These are phyloP conservation scores for Zootoca vivipara DNA, from an alignment of 2,113 vertebrate genomes.

Conservation along the genomic window DNA sequence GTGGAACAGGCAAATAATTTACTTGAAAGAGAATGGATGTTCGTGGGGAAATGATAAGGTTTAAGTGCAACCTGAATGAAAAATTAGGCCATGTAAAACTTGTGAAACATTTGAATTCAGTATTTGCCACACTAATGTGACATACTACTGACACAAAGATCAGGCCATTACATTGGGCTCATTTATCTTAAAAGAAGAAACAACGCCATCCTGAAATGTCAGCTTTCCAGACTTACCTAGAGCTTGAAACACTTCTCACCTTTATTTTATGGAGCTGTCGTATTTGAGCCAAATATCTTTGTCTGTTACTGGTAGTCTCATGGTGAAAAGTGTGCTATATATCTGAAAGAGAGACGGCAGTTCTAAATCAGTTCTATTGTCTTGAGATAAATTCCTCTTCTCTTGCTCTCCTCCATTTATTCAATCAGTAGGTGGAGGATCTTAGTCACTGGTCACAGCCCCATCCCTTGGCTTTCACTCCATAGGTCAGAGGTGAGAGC, in stretches of 20 bases:
- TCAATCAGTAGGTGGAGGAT: not conserved
- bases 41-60: constrained; percentile 31
- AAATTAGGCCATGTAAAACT: constrained; percentile 47
- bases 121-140: constrained; percentile 56
- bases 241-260: constrained; percentile 45
- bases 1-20: constrained; percentile 7
- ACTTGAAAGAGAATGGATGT: constrained; percentile 29
- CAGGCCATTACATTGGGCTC: constrained; percentile 39
- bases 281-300: constrained; percentile 51
- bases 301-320: constrained; percentile 33
- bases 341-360: constrained; percentile 43
- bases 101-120: constrained; percentile 59
- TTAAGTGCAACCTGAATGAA: constrained; percentile 49
- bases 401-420: not conserved
- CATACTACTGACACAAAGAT: constrained; percentile 44
- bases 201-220: constrained; percentile 47
- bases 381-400: not conserved
- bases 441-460: not conserved
- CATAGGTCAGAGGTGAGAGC: not conserved
- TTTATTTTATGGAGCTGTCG: not conserved
- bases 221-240: constrained; percentile 45
- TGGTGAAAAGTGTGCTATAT: constrained; percentile 16
- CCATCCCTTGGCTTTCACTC: not conserved
- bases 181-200: constrained; percentile 48
- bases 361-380: constrained; percentile 4